Evolutionary conservation across 2,888 invertebrate genomes (phyloP), one percentile per base, ranked within the genome.

Genomic region (Suillia variegata): DNA sequence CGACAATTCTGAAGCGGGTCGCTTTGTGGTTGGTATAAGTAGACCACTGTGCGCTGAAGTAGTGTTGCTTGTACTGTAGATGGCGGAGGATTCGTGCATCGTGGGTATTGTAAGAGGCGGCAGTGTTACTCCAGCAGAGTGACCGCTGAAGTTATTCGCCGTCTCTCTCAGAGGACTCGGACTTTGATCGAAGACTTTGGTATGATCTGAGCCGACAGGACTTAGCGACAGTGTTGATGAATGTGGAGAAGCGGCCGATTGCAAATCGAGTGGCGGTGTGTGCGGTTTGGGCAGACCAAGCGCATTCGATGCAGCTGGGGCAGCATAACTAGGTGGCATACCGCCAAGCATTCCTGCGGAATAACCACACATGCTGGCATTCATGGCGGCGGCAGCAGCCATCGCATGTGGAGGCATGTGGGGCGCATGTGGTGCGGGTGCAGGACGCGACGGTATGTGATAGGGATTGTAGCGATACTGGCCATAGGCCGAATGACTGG

Each of bases 391-490:
- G 71, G 78, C 67, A 65, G 82, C 65, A 69, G 76, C 71, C 71
- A 56, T 70, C 48, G 68, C 81, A 83, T 85, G 86, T 80, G 80
- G 82, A 76, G 72, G 67, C 75, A 75, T 75, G 59, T 74, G 72
- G 26, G 75, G 68, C 62, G 77, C 67, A 64, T 79, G 68, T 60
- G 78, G 62, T 67, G 70, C 68, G 54, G 83, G 76, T 68, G 84
- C 80, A 0, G 74, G 83, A 67, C 76, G 82, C 79, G 65, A 82
- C 79, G 71, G 85, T 83, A 85, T 64, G 83, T 86, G 69, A 82
- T 87, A 78, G 76, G 86, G 83, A 58, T 83, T 75, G 70, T 85
- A 83, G 24, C 84, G 79, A 67, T 84, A 82, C 63, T 80, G 72
- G 50, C 80, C 71, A 81, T 75, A 67, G 15, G 67, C 58, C 56